Conservation (phyloP, 2,797 vertebrate genomes). For the Schizopygopsis pylzovi region DNA sequence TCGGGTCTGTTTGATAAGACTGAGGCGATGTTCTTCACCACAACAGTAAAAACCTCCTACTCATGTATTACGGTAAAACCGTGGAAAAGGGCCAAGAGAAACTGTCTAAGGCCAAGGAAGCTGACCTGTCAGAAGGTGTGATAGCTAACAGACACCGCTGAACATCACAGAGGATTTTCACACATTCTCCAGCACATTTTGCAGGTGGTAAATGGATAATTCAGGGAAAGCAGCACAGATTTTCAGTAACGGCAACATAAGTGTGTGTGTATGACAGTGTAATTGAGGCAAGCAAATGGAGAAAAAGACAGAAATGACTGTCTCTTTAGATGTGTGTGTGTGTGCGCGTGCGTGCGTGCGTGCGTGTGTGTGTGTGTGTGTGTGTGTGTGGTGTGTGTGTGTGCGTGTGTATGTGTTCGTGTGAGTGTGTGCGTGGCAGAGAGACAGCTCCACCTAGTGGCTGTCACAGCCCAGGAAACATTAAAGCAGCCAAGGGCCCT, state of each 20-base stretch:
- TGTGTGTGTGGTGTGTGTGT: conserved; percentile 8
- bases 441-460: conserved; percentile 81
- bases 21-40: not conserved
- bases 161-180: conserved; percentile 38
- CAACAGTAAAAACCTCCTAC: conserved; percentile 14
- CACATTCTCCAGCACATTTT: conserved; percentile 9
- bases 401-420: conserved; percentile 21
- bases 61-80: not conserved
- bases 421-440: conserved; percentile 62
- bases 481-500: not conserved
- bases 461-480: not conserved
- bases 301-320: conserved; percentile 23
- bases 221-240: not conserved
- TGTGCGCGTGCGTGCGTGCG: conserved; percentile 28
- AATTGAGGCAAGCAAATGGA: conserved; percentile 8
- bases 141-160: conserved; percentile 1
- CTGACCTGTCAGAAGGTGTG: conserved; percentile 16
- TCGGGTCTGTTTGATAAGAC: conserved; percentile 23
- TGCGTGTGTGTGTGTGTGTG: conserved; percentile 27
- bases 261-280: not conserved
- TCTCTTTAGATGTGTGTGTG: conserved; percentile 28
- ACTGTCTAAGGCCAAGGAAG: conserved; percentile 17
- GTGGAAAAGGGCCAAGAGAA: not conserved
- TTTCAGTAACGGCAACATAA: conserved; percentile 12
- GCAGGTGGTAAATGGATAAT: not conserved